Conservation (phyloP, 2,888 invertebrate genomes). For the Platycheirus rosarum region DNA sequence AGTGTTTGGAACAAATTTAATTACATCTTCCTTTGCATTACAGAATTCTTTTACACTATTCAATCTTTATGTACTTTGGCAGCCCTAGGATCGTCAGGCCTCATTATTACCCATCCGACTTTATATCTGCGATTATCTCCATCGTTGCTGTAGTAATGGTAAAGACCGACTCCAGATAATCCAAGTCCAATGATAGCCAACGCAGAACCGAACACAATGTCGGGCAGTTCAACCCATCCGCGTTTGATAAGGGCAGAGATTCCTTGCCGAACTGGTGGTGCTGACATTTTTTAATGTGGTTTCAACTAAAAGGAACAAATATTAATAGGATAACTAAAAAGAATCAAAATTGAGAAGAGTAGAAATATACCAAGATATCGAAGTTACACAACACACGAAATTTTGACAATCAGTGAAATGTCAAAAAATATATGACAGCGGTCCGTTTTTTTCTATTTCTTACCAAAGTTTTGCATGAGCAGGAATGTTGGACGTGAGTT, state of each 20-base stretch:
- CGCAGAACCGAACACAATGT: slow-evolving; percentile 86
- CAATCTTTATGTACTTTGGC: slow-evolving; percentile 84
- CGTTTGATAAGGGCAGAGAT: slow-evolving; percentile 79
- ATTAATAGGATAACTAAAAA: background rate
- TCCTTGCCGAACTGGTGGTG: slow-evolving; percentile 78
- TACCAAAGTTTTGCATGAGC: slow-evolving; percentile 11
- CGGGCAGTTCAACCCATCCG: slow-evolving; percentile 88
- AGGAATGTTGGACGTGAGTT: no score
- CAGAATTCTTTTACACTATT: background rate
- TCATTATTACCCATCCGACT: slow-evolving; percentile 85
- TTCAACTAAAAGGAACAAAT: background rate
- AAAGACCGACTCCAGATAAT: slow-evolving; percentile 83
- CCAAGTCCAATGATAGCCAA: slow-evolving; percentile 85
- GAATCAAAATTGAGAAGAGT: background rate
- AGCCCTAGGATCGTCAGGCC: slow-evolving; percentile 87
- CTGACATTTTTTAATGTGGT: slow-evolving; percentile 53
- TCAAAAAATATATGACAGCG: slow-evolving; percentile 26
- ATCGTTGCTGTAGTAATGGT: slow-evolving; percentile 84
- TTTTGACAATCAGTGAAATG: slow-evolving; percentile 43
- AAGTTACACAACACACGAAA: slow-evolving; percentile 60
- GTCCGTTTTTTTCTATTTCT: background rate
- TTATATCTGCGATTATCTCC: slow-evolving; percentile 88
- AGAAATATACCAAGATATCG: slow-evolving; percentile 34
- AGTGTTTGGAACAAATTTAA: slow-evolving; percentile 43
- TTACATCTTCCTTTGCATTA: slow-evolving; percentile 7